Base-by-base conservation (phyloP, 2,797 vertebrate species). In the Tadarida brasiliensis region DNA sequence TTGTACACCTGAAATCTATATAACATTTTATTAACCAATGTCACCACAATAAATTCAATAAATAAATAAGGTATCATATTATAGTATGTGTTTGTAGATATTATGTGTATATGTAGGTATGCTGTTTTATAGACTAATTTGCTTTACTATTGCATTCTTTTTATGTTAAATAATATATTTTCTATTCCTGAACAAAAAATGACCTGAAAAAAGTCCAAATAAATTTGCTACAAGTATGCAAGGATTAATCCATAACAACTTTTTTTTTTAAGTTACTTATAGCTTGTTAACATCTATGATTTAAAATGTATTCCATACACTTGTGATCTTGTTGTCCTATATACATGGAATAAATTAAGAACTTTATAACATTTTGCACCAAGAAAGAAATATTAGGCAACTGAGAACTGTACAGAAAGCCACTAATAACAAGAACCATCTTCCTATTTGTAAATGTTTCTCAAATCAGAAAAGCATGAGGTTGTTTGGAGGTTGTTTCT, bases 231-330 rank as follows among this genome's bases (percentile, higher is more conserved):
- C 3, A 39, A 39, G 12, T 78, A 63, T 87, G 3, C 4, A 91
- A 89, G 20, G 15, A 15, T 24, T 70, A 91, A 96, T 44, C 49
- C 11, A 47, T 26, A 88, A 93, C 20, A 82, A 47, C 14, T 74
- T 94, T 88, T 51, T 76, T 19, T 28, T 16, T 3, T 30, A 65
- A 59, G 16, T 93, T 47, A 81, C 15, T 56, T 57, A 63, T 33
- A 88, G 65, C 24, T 82, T 78, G 26, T 93, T 92, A 74, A 54
- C n/a, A 63, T 90, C 33, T 87, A 84, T n/a, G 63, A 96, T 95
- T 89, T 97, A 82, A 92, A 98, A 97, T 86, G 49, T 54, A 92
- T 82, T 93, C 78, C 91, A 96, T 19, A 39, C 78, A 92, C 22
- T 96, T 94, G 14, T 65, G 88, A 91, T 57, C 70, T 97, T 91